Evolutionary conservation across 2,888 invertebrate species (phyloP).

Genomic region (Unio pictorum): DNA sequence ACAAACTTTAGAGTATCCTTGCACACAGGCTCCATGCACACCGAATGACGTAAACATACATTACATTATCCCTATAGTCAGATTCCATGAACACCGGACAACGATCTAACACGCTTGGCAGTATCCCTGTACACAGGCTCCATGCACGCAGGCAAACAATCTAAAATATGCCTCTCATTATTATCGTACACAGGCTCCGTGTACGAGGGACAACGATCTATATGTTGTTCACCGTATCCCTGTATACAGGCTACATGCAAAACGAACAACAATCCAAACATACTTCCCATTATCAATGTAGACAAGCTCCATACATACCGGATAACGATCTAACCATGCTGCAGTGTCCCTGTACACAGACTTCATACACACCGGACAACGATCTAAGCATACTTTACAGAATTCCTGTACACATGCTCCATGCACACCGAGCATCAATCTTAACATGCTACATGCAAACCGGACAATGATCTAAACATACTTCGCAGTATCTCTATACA

Average conservation of each 20-base stretch:
- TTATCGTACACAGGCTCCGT: not conserved
- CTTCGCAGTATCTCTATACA: slow-evolving; percentile 20
- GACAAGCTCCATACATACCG: slow-evolving; percentile 13
- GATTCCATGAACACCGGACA: too few relatives aligned
- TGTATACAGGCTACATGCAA: not conserved
- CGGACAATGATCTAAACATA: not conserved
- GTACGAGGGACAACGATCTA: slow-evolving; percentile 4
- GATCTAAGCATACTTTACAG: slow-evolving; percentile 12
- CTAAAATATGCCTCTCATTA: too few relatives aligned
- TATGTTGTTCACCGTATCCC: not conserved
- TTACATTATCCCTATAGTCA: too few relatives aligned
- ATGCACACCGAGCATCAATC: slow-evolving; percentile 7
- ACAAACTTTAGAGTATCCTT: too few relatives aligned
- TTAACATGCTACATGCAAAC: not conserved
- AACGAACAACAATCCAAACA: too few relatives aligned
- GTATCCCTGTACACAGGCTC: slow-evolving; percentile 17
- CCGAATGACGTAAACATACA: too few relatives aligned
- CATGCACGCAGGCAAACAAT: slow-evolving; percentile 4
- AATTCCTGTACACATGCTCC: slow-evolving; percentile 18
- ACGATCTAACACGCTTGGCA: slow-evolving; percentile 3
- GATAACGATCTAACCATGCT: not conserved
- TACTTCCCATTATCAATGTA: slow-evolving; percentile 23
- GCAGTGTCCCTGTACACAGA: too few relatives aligned
- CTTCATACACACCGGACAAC: too few relatives aligned
- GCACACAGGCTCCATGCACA: too few relatives aligned